Conservation (phyloP, 1,140 invertebrate species). For the Ectropis grisescens region DNA sequence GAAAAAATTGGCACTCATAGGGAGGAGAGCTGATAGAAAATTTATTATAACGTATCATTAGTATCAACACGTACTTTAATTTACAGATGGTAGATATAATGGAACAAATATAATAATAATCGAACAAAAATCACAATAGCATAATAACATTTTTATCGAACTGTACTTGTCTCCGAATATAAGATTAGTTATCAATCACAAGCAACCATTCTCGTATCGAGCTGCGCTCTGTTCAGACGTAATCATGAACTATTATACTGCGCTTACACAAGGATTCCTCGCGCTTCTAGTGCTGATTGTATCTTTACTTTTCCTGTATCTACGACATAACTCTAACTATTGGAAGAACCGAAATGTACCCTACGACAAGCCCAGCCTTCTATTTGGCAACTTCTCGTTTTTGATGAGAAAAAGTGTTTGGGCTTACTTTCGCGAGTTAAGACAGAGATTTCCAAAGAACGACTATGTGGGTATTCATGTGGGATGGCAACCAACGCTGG, state of each 20-base stretch:
- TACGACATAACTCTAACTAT: constrained; percentile 20
- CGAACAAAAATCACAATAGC: too few relatives aligned
- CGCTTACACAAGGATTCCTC: constrained; percentile 1
- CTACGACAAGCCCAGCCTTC: constrained; percentile 25
- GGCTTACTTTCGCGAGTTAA: constrained; percentile 29
- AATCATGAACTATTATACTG: constrained; percentile 3
- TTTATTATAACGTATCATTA: too few relatives aligned
- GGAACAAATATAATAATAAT: too few relatives aligned
- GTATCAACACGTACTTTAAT: too few relatives aligned
- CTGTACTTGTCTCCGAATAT: too few relatives aligned
- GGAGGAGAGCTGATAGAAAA: too few relatives aligned
- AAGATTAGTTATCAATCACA: too few relatives aligned
- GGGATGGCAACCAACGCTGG: constrained; percentile 26
- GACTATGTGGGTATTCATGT: constrained; percentile 39
- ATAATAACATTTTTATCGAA: too few relatives aligned
- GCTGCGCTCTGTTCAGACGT: constrained; percentile 3
- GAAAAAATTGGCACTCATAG: too few relatives aligned
- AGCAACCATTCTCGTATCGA: too few relatives aligned
- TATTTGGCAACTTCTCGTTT: constrained; percentile 32
- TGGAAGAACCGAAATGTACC: constrained; percentile 31
- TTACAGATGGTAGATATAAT: too few relatives aligned
- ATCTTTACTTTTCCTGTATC: constrained; percentile 2
- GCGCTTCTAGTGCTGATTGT: constrained; percentile 2
- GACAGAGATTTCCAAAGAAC: constrained; percentile 16
- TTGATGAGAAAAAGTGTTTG: constrained; percentile 34